Conservation (phyloP, 2,888 invertebrate genomes). For the Charanyca ferruginea region DNA sequence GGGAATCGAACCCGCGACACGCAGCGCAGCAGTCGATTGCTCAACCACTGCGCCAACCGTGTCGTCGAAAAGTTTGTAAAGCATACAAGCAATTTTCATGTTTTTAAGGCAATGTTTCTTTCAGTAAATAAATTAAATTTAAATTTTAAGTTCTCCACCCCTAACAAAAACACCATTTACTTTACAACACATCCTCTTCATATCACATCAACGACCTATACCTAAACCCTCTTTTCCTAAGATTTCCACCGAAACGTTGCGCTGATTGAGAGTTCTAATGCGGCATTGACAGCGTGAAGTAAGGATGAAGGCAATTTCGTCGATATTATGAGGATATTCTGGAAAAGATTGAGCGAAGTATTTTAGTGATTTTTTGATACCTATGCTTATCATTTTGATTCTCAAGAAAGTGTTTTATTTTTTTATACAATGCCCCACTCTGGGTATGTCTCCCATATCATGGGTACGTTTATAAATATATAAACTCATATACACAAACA, state of each 20-base stretch:
- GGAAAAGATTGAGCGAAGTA: neutral
- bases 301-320: slow-evolving; percentile 1
- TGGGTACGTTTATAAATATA: neutral
- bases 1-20: too few species aligned
- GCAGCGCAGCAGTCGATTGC: too few species aligned
- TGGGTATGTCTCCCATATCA: neutral
- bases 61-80: too few species aligned
- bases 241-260: slow-evolving; percentile 10
- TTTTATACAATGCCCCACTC: neutral
- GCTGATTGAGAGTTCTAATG: slow-evolving; percentile 33
- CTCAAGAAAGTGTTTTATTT: too few species aligned
- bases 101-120: too few species aligned
- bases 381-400: too few species aligned
- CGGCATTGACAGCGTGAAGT: slow-evolving; percentile 11
- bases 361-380: neutral
- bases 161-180: too few species aligned
- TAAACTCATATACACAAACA: too few species aligned
- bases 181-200: neutral
- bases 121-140: too few species aligned
- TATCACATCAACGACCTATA: neutral
- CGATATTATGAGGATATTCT: slow-evolving; percentile 18
- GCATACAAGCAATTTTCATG: too few species aligned
- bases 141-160: too few species aligned
- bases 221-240: neutral
- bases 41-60: too few species aligned